Base-by-base conservation (phyloP, 2,888 invertebrate species). In the Apotomis betuletana region DNA sequence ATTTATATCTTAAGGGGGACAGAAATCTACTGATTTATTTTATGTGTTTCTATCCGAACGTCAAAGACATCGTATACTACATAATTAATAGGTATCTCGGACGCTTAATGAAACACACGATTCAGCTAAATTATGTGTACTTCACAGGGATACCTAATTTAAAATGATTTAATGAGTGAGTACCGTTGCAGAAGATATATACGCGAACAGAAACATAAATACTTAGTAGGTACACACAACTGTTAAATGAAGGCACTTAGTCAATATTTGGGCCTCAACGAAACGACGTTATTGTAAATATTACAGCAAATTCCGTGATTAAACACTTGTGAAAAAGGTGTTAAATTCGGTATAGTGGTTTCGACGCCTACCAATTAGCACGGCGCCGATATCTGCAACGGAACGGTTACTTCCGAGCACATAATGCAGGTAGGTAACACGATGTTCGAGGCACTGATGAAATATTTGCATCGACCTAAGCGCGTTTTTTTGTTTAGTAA, bases 361-460 rank as follows among this genome's bases (percentile, higher is more conserved):
- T 86, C 87, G 85, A 92, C 92, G 90, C 90, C 81, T 87, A 86
- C 84, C 89, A 92, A 92, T 93, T 93, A 93, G 81, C 92, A 89
- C 88, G 77, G 75, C 65, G 70, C 77, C 80, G 88, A 90, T 88
- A 91, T 89, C 86, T 81, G 82, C 85, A 86, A 84, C 78, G 77
- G 85, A 88, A 83, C 82, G 81, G 81, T 84, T 83, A 85, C 86
- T 87, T 89, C 87, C 86, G 83, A 79, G 79, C 77, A 79, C 27
- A 78, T 73, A 78, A 78, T 59, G 57, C 67, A 67, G 49, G 58
- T 55, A 54, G 49, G 58, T 49, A 54, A 61, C 49, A 9, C 38
- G 5, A 27, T 49, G 51, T 63, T 51, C 38, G 57, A 41, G 58
- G 36, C 44, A 44, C 52, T 59, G 36, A 38, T 64, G 27, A 70